Evolutionary conservation across 1,140 invertebrate genomes (phyloP).

Genomic region (Apis mellifera): Amel_HAv3.1 CM009932.2:12548501-12549000

Average conservation of each 20-base stretch:
- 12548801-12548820: background rate
- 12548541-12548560: constrained; percentile 51
- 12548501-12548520: constrained; percentile 55
- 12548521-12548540: constrained; percentile 57
- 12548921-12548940: background rate
- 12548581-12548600: constrained; percentile 40
- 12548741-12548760: background rate
- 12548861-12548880: background rate
- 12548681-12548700: background rate
- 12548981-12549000: background rate
- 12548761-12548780: background rate
- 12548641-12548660: background rate
- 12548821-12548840: background rate
- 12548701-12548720: background rate
- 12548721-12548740: background rate
- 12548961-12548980: background rate
- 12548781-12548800: background rate
- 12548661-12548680: background rate
- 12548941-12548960: background rate
- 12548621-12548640: background rate
- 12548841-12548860: too few relatives aligned
- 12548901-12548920: background rate
- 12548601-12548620: background rate
- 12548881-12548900: background rate
- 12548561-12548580: constrained; percentile 25